Base-by-base conservation (phyloP, 2,888 invertebrate species). In the Junonia oenone region DNA sequence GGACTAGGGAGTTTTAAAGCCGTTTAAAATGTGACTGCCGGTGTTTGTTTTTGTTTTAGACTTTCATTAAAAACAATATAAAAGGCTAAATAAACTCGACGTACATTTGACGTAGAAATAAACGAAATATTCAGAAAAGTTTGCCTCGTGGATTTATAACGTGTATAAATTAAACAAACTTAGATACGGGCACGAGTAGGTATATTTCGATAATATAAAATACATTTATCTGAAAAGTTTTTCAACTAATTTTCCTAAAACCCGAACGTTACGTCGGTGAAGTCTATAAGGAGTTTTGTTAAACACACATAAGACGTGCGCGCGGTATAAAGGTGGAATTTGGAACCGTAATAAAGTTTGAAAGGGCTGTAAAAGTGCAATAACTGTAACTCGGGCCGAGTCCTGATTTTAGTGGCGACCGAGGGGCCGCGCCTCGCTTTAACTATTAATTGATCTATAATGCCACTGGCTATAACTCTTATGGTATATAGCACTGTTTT, bases 321-420 rank as follows among this genome's bases (percentile, higher is more conserved):
- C 66, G 68, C 66, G 64, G 68, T 68, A 66, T 69, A 69, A 71
- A 76, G 74, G 75, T 75, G 83, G 84, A 81, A 87, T 88, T 85
- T 77, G 85, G 89, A 71, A 76, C 86, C 83, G 88, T 79, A 84
- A 88, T 90, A 90, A 90, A 90, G 71, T 87, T 85, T 81, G 87
- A 89, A 90, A 89, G 90, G 87, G 83, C 86, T 83, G 86, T 90
- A 89, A 89, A 90, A 89, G 88, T 79, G 83, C 88, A 73, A 81
- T 90, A 89, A 88, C 89, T 84, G 88, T 89, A 83, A 85, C 81
- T 88, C 73, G 79, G 80, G 75, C 79, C 75, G 78, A 78, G 84
- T 75, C 76, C 78, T 82, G 87, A 89, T 89, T 90, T 89, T 89
- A 89, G 87, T 88, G 78, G 79, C 78, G 72, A 61, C 61, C 67